These are phyloP conservation scores for Macrosiphum euphorbiae DNA, from an alignment of 2,888 invertebrate genomes.

Conservation along the genomic window DNA sequence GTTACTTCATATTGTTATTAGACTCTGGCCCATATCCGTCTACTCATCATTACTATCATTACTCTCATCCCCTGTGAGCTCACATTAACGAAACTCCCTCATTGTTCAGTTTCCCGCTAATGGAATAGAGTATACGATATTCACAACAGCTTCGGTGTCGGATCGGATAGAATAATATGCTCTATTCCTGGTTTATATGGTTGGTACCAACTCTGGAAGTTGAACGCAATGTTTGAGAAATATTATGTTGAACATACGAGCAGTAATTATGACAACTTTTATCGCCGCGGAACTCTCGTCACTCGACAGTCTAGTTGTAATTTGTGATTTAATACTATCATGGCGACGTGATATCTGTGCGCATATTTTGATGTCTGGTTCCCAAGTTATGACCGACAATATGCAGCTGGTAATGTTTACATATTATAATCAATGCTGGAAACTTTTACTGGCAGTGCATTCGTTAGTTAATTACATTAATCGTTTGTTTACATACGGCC, in stretches of 20 bases:
- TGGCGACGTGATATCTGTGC: neutral
- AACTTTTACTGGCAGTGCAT: neutral
- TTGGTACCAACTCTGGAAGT: neutral
- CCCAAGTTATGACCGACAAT: neutral
- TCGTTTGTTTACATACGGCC: neutral
- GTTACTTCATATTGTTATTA: neutral
- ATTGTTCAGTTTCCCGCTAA: neutral
- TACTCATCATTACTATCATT: neutral
- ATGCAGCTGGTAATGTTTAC: neutral
- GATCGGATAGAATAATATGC: neutral
- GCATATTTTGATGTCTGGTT: neutral
- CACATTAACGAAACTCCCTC: neutral
- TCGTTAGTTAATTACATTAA: neutral
- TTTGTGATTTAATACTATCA: neutral
- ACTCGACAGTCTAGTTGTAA: neutral
- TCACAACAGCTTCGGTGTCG: neutral
- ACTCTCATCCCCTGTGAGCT: neutral
- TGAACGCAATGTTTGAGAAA: neutral
- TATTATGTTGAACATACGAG: neutral
- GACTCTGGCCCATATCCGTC: neutral
- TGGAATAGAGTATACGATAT: neutral
- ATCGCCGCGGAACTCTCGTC: neutral
- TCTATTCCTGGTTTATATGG: neutral
- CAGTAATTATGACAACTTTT: neutral
- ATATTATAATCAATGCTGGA: conserved; percentile 6